phyloP scores from a whole-genome alignment of 2,113 vertebrate genomes.

The Nanorana parkeri region DNA sequence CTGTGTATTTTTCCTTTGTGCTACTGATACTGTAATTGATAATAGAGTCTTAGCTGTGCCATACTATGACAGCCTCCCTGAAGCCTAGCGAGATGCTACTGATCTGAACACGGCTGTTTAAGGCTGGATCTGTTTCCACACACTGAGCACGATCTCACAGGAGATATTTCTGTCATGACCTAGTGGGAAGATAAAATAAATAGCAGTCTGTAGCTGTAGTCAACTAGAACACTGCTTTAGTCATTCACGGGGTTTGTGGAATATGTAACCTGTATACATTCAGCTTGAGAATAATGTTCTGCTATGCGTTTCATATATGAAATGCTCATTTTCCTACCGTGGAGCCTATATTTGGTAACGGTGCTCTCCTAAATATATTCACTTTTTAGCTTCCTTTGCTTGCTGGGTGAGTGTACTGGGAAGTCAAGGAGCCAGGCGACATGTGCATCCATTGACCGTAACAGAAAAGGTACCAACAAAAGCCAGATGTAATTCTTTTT shows the following conservation, averaged over 20 bases:
- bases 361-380: too few relatives aligned
- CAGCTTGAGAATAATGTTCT: neutral
- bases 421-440: too few relatives aligned
- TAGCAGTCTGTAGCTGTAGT: neutral
- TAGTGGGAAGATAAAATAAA: constrained; percentile 33
- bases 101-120: constrained; percentile 39
- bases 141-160: constrained; percentile 35
- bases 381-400: too few relatives aligned
- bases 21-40: neutral
- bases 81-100: constrained; percentile 25
- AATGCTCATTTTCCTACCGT: too few relatives aligned
- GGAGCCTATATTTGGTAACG: too few relatives aligned
- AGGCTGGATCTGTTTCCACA: constrained; percentile 47
- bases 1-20: neutral
- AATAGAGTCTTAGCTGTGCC: constrained; percentile 29
- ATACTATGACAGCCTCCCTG: constrained; percentile 32
- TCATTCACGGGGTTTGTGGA: neutral
- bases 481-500: too few relatives aligned
- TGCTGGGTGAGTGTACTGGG: too few relatives aligned
- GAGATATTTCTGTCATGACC: constrained; percentile 49
- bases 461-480: too few relatives aligned
- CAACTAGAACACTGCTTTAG: constrained; percentile 10
- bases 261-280: constrained; percentile 1
- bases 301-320: neutral
- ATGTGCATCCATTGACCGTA: too few relatives aligned